A percentile compares a stretch with the other conserved stretches of the same genome.
phyloP scores from a whole-genome alignment of 2,113 vertebrate genomes.

The Saguinus midas region DNA sequence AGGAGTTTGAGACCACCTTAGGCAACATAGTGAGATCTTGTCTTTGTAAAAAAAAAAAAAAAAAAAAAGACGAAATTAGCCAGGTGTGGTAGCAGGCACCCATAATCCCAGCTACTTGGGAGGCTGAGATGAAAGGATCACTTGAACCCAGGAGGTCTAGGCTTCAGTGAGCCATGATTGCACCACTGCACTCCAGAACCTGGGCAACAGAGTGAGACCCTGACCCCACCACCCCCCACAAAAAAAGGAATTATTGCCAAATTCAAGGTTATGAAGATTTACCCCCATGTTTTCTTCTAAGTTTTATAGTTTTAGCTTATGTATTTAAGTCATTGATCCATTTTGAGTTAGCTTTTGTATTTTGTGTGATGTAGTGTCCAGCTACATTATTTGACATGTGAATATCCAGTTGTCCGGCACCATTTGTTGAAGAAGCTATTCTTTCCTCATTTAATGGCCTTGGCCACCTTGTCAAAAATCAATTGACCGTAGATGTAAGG shows the following conservation, averaged over 20 bases:
- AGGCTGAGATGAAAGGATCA: too few relatives aligned
- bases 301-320: background rate
- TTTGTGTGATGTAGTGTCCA: background rate
- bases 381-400: background rate
- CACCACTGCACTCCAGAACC: too few relatives aligned
- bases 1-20: too few relatives aligned
- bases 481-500: background rate
- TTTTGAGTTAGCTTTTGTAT: background rate
- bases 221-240: too few relatives aligned
- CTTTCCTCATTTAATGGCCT: background rate
- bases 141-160: too few relatives aligned
- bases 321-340: background rate
- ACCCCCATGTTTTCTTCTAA: background rate
- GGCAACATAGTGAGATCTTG: too few relatives aligned
- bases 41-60: too few relatives aligned
- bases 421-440: background rate
- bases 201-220: too few relatives aligned
- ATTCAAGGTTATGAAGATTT: background rate
- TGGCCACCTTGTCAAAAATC: background rate
- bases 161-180: too few relatives aligned
- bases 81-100: too few relatives aligned
- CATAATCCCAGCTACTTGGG: too few relatives aligned
- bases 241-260: background rate
- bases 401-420: background rate
- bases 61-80: too few relatives aligned